Evolutionary conservation across 2,888 invertebrate species (phyloP).

Genomic region (Drosophila paranaensis): DNA sequence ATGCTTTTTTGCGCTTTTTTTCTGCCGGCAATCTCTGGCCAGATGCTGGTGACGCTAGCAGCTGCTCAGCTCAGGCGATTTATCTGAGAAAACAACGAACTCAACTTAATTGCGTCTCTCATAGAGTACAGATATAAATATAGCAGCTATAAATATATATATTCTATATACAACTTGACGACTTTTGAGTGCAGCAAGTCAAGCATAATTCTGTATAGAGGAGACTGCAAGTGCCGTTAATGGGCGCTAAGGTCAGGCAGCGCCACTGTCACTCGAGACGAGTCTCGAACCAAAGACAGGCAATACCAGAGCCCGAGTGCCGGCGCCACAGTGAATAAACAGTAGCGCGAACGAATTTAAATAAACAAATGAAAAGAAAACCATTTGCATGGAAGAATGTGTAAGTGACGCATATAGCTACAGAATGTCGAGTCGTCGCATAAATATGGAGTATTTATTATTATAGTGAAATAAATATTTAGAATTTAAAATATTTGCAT

Average conservation of each 20-base stretch:
- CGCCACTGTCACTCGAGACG: conserved; percentile 15
- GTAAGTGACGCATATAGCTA: conserved; percentile 38
- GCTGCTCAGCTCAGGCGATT: conserved; percentile 39
- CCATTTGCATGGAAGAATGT: neutral
- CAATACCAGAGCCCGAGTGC: conserved; percentile 7
- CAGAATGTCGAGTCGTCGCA: conserved; percentile 12
- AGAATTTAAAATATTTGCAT: too few relatives aligned
- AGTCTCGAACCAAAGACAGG: neutral
- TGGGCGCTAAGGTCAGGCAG: conserved; percentile 40
- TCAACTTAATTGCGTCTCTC: conserved; percentile 26
- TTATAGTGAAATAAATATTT: neutral
- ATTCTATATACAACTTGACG: neutral
- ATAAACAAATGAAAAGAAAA: conserved; percentile 32
- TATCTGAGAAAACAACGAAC: neutral
- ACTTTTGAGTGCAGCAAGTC: conserved; percentile 4
- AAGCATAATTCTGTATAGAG: conserved; percentile 22
- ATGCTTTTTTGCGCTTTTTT: neutral
- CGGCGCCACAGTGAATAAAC: conserved; percentile 50
- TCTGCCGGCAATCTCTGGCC: conserved; percentile 26
- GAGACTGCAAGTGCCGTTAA: conserved; percentile 33
- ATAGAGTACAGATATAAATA: neutral
- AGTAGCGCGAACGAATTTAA: conserved; percentile 31
- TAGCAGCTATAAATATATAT: neutral
- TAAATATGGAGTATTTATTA: neutral
- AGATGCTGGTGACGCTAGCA: conserved; percentile 51